Evolutionary conservation across 2,113 vertebrate genomes (phyloP).

Genomic region (Elanoides forficatus): DNA sequence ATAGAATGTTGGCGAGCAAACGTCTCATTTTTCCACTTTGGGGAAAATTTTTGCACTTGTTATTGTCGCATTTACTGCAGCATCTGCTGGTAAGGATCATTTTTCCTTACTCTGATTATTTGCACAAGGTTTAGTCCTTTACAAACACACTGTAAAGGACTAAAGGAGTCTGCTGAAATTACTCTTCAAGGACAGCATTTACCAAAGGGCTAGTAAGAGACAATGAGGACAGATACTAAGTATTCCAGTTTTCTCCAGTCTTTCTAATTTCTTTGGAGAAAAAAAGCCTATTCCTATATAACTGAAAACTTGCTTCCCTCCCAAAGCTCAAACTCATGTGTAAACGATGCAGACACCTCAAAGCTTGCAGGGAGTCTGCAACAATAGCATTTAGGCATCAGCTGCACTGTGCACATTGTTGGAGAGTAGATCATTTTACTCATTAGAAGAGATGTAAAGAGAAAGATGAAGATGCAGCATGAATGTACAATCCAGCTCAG

Average conservation of each 20-base stretch:
- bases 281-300: background rate
- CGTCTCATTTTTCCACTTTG: background rate
- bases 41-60: background rate
- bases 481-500: background rate
- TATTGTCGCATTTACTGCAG: background rate
- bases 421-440: background rate
- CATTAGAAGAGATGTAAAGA: background rate
- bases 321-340: background rate
- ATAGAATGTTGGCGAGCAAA: background rate
- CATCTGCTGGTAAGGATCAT: background rate
- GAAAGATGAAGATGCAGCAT: background rate
- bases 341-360: background rate
- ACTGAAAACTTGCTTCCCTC: background rate
- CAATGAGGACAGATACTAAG: background rate
- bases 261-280: background rate
- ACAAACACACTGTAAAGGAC: background rate
- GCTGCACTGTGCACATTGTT: background rate
- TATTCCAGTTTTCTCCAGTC: background rate
- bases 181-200: background rate
- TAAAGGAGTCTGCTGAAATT: background rate
- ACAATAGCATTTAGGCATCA: background rate
- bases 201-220: background rate
- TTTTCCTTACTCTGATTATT: background rate
- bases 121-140: background rate
- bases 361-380: background rate